Conservation (phyloP, 2,797 vertebrate genomes). For the Tragopan temminckii region DNA sequence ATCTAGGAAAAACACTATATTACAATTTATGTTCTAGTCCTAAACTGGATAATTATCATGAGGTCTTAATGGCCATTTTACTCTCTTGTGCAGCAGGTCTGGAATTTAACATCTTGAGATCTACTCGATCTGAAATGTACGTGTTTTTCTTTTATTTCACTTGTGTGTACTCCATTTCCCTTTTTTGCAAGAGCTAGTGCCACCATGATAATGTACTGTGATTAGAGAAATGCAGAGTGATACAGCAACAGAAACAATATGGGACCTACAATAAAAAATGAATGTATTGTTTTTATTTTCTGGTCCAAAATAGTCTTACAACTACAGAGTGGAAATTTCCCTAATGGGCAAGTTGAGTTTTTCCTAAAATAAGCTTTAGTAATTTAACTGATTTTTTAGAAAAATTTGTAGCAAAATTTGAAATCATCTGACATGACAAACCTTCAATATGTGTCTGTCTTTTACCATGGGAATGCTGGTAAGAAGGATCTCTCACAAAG, state of each 20-base stretch:
- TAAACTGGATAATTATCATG: conserved; percentile 5
- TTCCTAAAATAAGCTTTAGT: background rate
- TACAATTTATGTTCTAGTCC: background rate
- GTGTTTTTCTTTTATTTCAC: conserved; percentile 62
- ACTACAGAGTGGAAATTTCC: background rate
- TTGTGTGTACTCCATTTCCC: conserved; percentile 27
- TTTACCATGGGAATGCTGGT: background rate
- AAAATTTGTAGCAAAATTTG: background rate
- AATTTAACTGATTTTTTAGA: background rate
- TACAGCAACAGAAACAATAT: conserved; percentile 10
- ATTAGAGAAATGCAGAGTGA: conserved; percentile 25
- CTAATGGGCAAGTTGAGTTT: background rate
- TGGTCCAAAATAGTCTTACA: background rate
- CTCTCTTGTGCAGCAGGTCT: background rate
- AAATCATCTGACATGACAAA: background rate
- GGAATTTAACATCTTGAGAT: conserved; percentile 23
- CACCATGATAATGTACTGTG: background rate
- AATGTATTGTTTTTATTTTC: background rate
- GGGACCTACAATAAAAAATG: background rate
- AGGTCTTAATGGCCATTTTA: background rate
- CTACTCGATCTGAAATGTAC: conserved; percentile 13
- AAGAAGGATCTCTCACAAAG: background rate
- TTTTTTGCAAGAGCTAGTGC: conserved; percentile 2
- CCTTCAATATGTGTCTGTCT: background rate
- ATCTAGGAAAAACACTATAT: background rate